Base-by-base conservation (phyloP, 2,113 vertebrate species). In the Tiliqua scincoides region DNA sequence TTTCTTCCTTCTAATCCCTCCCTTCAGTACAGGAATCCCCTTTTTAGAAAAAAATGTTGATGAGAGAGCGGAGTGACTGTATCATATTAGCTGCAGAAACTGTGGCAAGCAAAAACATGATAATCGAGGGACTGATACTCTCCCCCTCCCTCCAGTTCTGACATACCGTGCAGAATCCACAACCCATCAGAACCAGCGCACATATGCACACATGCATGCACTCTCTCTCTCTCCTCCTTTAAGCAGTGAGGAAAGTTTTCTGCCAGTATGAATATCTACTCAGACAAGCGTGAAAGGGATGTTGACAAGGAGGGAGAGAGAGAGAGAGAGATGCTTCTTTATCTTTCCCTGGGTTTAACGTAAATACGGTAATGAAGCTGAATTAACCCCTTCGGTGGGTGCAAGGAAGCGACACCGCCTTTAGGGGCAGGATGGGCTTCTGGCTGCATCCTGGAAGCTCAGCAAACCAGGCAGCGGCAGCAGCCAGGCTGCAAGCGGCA, bases 211-310 rank as follows among this genome's bases (percentile, higher is more conserved):
- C 37, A 65, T 15, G 8, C 43, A 48, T 8, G 8, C 43, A 48
- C 43, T n/a, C n/a, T n/a, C n/a, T n/a, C n/a, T n/a, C n/a, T n/a
- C n/a, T 27, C 52, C 85, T 54, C 54, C 77, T 86, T 86, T 80
- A 86, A 80, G 77, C 63, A 72, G 14, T 14, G 37, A 27, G 32
- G 70, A 62, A 86, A 80, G 40, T 86, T 86, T 63, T 52, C 77
- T 35, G 20, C 40, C 20, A 1, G 5, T n/a, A 35, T 40, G n/a
- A 70, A 62, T 80, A 86, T 54, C 57, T 73, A 63, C 57, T 80
- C 77, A 74, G 68, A 54, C 68, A 80, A 54, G 85, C 84, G 25
- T 80, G n/a, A 80, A 54, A 63, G 17, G 32, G 25, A 30, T 82
- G 48, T 30, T 21, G 20, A 57, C 20, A 15, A 17, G 14, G 1